A percentile compares a stretch with the other conserved stretches of the same genome.
Evolutionary conservation across 2,113 vertebrate species (phyloP).

Genomic region (Psophia crepitans): DNA sequence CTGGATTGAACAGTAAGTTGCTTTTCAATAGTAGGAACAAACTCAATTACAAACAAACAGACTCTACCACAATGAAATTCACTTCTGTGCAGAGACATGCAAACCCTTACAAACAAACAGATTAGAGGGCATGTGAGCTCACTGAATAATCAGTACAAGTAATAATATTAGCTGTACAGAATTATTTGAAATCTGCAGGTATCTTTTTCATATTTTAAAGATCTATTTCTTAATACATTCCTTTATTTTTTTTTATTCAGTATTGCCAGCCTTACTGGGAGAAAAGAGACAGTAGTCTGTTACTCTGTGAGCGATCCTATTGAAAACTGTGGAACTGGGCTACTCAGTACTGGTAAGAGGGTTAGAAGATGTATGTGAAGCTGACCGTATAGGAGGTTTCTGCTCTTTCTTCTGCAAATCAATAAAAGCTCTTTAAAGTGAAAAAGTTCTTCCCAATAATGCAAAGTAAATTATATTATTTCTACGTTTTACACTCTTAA

Average conservation of each 20-base stretch:
- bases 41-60: neutral
- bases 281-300: neutral
- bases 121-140: neutral
- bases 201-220: neutral
- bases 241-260: neutral
- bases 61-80: neutral
- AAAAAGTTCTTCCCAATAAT: constrained; percentile 27
- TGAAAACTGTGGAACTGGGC: neutral
- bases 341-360: neutral
- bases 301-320: neutral
- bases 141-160: neutral
- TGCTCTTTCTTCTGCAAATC: neutral
- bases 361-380: neutral
- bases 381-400: neutral
- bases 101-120: neutral
- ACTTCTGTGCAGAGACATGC: neutral
- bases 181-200: neutral
- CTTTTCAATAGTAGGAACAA: neutral
- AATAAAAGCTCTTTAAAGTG: constrained; percentile 23
- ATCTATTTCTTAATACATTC: neutral
- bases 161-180: neutral
- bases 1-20: neutral
- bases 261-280: neutral
- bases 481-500: neutral
- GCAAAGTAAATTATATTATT: constrained; percentile 44